These are phyloP conservation scores for Chondrilla cf. caribensis DNA, from an alignment of 37 sponge, comb jelly and placozoan species.

Conservation along the genomic window DNA sequence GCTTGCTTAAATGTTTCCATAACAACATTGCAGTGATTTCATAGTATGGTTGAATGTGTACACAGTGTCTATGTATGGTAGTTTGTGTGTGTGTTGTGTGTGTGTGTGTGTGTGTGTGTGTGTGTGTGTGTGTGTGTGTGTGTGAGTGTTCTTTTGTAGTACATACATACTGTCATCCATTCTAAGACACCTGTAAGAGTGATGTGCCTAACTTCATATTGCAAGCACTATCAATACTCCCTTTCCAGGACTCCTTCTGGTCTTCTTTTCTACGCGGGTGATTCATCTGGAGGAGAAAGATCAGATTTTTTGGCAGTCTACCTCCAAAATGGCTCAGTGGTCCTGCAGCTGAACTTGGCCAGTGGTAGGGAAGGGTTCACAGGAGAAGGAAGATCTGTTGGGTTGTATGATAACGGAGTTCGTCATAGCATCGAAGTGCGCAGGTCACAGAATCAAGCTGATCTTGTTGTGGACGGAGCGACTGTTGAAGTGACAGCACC, in stretches of 20 bases:
- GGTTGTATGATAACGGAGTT: background rate
- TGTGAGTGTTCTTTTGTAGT: too few species aligned
- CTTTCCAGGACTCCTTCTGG: constrained; percentile 11
- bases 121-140: too few species aligned
- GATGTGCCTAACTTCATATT: too few species aligned
- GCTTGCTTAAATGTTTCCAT: too few species aligned
- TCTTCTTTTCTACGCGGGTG: background rate
- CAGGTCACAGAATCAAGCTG: background rate
- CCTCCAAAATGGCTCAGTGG: constrained; percentile 6
- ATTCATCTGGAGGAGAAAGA: background rate
- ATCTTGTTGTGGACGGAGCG: background rate
- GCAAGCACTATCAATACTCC: background rate
- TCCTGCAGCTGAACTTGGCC: background rate
- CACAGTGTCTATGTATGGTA: too few species aligned
- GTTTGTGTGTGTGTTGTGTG: too few species aligned
- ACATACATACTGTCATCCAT: background rate
- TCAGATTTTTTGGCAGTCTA: constrained; percentile 14
- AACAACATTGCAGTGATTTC: too few species aligned
- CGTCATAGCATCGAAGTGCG: background rate
- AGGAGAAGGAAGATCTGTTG: background rate
- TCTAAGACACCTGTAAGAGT: background rate
- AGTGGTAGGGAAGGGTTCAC: background rate
- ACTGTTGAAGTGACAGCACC: background rate
- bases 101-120: too few species aligned
- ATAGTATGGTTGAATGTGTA: too few species aligned